Conservation (phyloP, 1,140 invertebrate genomes). For the Ceratitis capitata region DNA sequence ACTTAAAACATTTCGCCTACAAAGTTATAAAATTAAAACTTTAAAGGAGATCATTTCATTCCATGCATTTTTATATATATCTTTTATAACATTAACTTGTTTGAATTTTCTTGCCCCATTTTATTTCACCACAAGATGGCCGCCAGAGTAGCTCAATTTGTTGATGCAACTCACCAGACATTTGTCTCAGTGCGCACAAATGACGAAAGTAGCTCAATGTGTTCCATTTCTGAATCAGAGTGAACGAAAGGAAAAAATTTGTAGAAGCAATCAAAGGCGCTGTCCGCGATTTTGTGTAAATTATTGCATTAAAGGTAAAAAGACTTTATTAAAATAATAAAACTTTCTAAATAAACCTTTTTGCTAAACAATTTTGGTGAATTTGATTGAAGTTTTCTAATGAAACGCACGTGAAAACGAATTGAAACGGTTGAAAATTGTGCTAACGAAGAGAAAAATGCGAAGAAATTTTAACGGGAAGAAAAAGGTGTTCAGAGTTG, state of each 20-base stretch:
- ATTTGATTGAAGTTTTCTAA: neutral
- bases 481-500: slow-evolving; percentile 19
- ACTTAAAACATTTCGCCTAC: too few species aligned
- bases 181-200: neutral
- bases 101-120: too few species aligned
- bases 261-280: slow-evolving; percentile 20
- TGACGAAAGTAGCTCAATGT: slow-evolving; percentile 35
- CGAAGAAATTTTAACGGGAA: slow-evolving; percentile 38
- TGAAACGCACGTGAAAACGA: neutral
- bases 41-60: too few species aligned
- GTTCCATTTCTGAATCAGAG: slow-evolving; percentile 39
- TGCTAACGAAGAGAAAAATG: slow-evolving; percentile 20
- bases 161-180: slow-evolving; percentile 24
- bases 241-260: slow-evolving; percentile 41
- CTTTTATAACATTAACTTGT: too few species aligned
- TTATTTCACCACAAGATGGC: slow-evolving; percentile 29
- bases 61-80: too few species aligned
- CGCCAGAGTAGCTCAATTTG: slow-evolving; percentile 1
- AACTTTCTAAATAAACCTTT: neutral
- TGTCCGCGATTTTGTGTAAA: slow-evolving; percentile 5
- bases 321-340: slow-evolving; percentile 4
- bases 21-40: too few species aligned
- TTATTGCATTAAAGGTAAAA: neutral
- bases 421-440: neutral
- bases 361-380: neutral